Percentiles rank a stretch among this genome's conserved stretches.
phyloP scores from a whole-genome alignment of 1,140 invertebrate genomes.

The Philaenus spumarius region DNA sequence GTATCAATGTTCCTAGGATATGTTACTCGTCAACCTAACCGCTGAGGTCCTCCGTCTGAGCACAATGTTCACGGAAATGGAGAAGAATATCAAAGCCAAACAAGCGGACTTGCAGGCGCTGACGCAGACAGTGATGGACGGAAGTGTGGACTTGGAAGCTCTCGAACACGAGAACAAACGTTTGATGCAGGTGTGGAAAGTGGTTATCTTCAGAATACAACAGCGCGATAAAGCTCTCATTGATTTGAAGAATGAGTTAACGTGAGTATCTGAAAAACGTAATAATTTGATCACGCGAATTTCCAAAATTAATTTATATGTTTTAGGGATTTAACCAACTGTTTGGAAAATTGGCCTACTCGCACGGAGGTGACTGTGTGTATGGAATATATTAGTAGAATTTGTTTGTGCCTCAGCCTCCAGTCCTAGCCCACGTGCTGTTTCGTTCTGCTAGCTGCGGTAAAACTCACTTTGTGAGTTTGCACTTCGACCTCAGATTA shows the following conservation, averaged over 20 bases:
- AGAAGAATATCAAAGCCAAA: slow-evolving; percentile 42
- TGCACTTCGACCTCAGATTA: too few relatives aligned
- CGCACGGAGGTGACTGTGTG: too few relatives aligned
- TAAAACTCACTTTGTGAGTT: too few relatives aligned
- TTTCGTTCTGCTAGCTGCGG: too few relatives aligned
- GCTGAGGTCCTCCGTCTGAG: slow-evolving; percentile 47
- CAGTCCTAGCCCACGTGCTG: too few relatives aligned
- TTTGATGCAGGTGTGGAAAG: slow-evolving; percentile 62
- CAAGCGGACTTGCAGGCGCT: slow-evolving; percentile 36
- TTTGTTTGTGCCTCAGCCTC: too few relatives aligned
- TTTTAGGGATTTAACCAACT: too few relatives aligned
- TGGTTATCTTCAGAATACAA: slow-evolving; percentile 57
- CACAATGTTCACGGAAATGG: slow-evolving; percentile 42
- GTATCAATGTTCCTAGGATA: slow-evolving; percentile 41
- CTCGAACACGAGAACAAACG: slow-evolving; percentile 58
- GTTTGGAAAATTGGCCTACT: too few relatives aligned
- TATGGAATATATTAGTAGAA: too few relatives aligned
- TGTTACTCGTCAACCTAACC: slow-evolving; percentile 44
- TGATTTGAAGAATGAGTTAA: slow-evolving; percentile 49
- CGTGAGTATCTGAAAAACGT: slow-evolving; percentile 43
- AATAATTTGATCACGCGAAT: too few relatives aligned
- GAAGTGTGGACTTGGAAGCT: slow-evolving; percentile 60
- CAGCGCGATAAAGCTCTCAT: slow-evolving; percentile 56
- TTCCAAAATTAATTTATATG: too few relatives aligned
- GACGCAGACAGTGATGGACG: slow-evolving; percentile 44